Evolutionary conservation across 2,888 invertebrate species (phyloP).

Genomic region (Drosophila buzzatii): DNA sequence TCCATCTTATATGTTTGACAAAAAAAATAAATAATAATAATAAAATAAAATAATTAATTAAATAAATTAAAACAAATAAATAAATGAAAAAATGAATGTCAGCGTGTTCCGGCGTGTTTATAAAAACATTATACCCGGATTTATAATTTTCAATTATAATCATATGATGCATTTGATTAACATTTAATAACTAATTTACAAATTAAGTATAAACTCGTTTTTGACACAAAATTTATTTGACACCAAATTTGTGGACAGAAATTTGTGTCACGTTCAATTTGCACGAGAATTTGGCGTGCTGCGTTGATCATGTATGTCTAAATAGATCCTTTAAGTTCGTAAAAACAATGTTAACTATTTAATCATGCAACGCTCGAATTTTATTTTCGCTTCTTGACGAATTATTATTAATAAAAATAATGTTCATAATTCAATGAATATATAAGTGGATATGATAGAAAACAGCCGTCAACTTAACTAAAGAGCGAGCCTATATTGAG

Average conservation of each 20-base stretch:
- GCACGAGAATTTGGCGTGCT: constrained; percentile 11
- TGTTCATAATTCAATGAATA: neutral
- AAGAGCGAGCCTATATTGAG: too few species aligned
- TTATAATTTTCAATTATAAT: constrained; percentile 18
- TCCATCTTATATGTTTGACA: too few species aligned
- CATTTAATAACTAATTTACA: constrained; percentile 44
- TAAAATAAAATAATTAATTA: too few species aligned
- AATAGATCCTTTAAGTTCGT: neutral
- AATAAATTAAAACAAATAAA: too few species aligned
- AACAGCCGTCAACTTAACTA: too few species aligned
- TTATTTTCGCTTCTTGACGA: neutral
- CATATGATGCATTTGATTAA: constrained; percentile 68
- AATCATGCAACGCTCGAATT: too few species aligned
- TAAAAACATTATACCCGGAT: neutral
- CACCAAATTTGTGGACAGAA: constrained; percentile 2
- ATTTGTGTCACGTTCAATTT: constrained; percentile 43
- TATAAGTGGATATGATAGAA: neutral
- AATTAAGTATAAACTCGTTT: constrained; percentile 44
- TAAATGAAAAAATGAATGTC: too few species aligned
- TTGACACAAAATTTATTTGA: constrained; percentile 9
- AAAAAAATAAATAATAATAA: too few species aligned
- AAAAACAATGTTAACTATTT: too few species aligned
- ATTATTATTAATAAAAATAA: neutral
- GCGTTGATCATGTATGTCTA: neutral
- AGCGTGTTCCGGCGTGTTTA: too few species aligned